A percentile compares a stretch with the other conserved stretches of the same genome.
Evolutionary conservation across 2,113 vertebrate genomes (phyloP).

Genomic region (Apus apus): DNA sequence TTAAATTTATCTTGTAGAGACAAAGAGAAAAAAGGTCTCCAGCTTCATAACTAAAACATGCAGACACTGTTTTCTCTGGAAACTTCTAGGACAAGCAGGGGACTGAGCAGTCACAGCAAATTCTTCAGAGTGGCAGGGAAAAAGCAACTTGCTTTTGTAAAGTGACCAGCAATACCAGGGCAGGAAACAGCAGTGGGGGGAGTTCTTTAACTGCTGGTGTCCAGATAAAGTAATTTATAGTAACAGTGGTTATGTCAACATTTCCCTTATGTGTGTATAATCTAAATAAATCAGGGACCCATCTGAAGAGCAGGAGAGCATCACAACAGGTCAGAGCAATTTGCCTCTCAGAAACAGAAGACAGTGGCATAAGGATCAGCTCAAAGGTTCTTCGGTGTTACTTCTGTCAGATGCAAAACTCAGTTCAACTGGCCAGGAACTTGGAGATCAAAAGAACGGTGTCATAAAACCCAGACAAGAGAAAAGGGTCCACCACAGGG

Average conservation of each 20-base stretch:
- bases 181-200: neutral
- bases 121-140: neutral
- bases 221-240: neutral
- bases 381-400: neutral
- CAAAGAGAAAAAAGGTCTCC: neutral
- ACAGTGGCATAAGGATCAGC: fast-evolving
- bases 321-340: neutral
- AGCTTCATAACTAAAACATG: neutral
- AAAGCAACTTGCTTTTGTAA: neutral
- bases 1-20: neutral
- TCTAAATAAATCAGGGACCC: neutral
- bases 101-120: neutral
- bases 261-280: neutral
- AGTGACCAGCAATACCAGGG: neutral
- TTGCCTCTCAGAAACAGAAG: neutral
- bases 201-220: neutral
- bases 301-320: neutral
- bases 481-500: neutral
- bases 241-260: neutral
- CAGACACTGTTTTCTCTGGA: neutral
- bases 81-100: neutral
- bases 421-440: neutral
- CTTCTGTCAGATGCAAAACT: neutral
- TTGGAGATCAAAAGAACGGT: neutral
- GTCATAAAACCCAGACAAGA: neutral